Evolutionary conservation across 2,797 vertebrate genomes (phyloP), one percentile per base, ranked within the genome.

Genomic region (Sylvia borin): DNA sequence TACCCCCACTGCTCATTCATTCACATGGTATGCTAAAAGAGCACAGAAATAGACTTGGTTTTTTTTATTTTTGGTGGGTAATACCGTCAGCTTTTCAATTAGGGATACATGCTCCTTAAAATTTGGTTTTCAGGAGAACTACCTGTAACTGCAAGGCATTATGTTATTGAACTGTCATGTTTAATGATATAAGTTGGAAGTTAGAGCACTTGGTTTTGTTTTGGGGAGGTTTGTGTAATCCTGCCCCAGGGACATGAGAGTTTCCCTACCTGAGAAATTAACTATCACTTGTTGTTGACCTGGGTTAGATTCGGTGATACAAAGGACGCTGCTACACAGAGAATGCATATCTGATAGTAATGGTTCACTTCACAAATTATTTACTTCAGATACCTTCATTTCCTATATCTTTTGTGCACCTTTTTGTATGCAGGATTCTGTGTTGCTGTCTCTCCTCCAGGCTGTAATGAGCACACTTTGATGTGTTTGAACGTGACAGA

Each of bases 221-320:
- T 74, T 68, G 65, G 27, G 40, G 74, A 73, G 14, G 20, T 85
- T 81, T 93, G 43, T 74, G 24, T 73, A 79, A 89, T 92, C 38
- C 19, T 1, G 10, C 55, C 48, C 36, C 16, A 75, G 48, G 71
- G 51, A 55, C 5, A 4, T 50, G 17, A n/a, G 11, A 48, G 36
- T 78, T 92, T 90, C 20, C 47, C 26, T 0, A 11, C 11, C 12
- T 24, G 50, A 38, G 32, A 90, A 77, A 60, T 77, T 18, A 16
- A 9, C 64, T 48, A 48, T 65, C 8, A 4, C 20, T 77, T 89
- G 17, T 50, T 74, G 24, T 14, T 83, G 68, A 29, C 16, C 27
- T 31, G 9, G 15, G 5, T 64, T 91, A 58, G 67, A 29, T 64
- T 67, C 0, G 0, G 13, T 47, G 67, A 31, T 72, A 11, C 0